These are phyloP conservation scores for Petrocephalus schoutedeni DNA, from an alignment of 2,797 vertebrate genomes.

Conservation along the genomic window DNA sequence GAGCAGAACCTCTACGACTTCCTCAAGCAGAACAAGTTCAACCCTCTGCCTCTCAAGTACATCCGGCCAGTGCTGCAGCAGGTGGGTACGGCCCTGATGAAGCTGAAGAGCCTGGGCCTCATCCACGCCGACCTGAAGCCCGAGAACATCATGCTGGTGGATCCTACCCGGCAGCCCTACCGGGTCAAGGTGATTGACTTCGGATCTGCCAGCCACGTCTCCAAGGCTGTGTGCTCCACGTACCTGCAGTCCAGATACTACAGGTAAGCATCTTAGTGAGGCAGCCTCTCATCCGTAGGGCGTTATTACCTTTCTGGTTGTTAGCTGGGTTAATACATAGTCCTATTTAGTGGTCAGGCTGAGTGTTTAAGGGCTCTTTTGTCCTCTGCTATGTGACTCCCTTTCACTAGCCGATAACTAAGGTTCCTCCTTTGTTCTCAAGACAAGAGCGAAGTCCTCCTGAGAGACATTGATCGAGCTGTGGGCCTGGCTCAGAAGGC, in stretches of 20 bases:
- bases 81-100: conserved; percentile 96
- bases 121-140: conserved; percentile 98
- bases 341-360: not conserved
- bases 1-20: conserved; percentile 99
- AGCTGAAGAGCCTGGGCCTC: conserved; percentile 91
- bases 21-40: conserved; percentile 98
- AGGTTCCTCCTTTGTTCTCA: not conserved
- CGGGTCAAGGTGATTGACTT: conserved; percentile 99
- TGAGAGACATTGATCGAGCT: not conserved
- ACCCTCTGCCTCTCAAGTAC: conserved; percentile 82
- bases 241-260: conserved; percentile 98
- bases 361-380: not conserved
- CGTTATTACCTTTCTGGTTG: not conserved
- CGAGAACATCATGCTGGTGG: conserved; percentile 98
- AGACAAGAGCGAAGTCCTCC: not conserved
- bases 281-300: not conserved
- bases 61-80: conserved; percentile 71
- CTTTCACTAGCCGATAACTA: not conserved
- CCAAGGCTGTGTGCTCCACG: conserved; percentile 96
- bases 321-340: not conserved
- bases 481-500: not conserved
- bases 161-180: conserved; percentile 90
- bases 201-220: conserved; percentile 95
- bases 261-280: conserved; percentile 62
- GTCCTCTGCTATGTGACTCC: not conserved